Conservation (phyloP, 1,140 invertebrate species). For the Macrobrachium nipponense region DNA sequence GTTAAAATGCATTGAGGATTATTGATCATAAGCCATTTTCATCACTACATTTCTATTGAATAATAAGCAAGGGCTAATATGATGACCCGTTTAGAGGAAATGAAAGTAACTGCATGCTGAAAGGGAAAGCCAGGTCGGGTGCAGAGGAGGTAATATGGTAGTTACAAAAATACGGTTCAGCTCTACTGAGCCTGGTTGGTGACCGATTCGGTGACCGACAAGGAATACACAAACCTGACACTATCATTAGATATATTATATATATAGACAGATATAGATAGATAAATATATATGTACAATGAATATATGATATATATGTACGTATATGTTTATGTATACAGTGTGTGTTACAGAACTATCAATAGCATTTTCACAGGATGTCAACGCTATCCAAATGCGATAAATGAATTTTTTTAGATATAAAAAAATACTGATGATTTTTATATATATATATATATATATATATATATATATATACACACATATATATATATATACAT, state of each 20-base stretch:
- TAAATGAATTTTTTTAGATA: no score
- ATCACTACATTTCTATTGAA: no score
- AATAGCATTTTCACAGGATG: no score
- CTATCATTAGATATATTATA: background rate
- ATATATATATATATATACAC: background rate
- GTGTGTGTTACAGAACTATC: background rate
- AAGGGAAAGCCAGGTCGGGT: no score
- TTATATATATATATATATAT: slow-evolving; percentile 13
- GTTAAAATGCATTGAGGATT: no score
- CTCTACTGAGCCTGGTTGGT: background rate
- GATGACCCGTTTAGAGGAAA: no score
- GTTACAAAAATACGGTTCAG: no score
- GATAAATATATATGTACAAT: background rate
- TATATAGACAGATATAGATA: background rate
- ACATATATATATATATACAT: background rate
- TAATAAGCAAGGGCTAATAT: no score
- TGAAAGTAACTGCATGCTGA: no score
- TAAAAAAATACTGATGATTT: background rate
- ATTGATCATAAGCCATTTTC: no score
- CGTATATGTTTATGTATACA: background rate
- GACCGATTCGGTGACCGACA: background rate
- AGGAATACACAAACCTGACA: background rate
- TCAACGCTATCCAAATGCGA: no score
- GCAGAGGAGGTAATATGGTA: no score
- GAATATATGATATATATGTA: slow-evolving; percentile 5